Evolutionary conservation across 2,113 vertebrate genomes (phyloP).

Genomic region (Coryphaenoides rupestris): DNA sequence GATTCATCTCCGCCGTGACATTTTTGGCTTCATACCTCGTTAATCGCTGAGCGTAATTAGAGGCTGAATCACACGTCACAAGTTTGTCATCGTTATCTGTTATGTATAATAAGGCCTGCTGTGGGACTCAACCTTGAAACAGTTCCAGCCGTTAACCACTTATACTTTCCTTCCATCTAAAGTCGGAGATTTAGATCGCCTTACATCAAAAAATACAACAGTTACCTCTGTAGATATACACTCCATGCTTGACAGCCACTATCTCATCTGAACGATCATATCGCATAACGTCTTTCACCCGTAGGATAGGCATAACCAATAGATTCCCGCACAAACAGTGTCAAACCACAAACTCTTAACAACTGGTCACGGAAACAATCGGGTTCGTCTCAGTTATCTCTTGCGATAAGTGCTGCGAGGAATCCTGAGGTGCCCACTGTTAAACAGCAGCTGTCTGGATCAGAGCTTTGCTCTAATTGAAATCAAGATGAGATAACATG

Average conservation of each 20-base stretch:
- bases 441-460: constrained; percentile 53
- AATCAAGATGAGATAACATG: constrained; percentile 63
- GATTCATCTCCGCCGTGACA: no score
- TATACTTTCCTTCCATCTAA: no score
- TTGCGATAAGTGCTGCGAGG: constrained; percentile 51
- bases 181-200: no score
- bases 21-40: no score
- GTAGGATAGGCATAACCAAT: constrained; percentile 56
- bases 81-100: no score
- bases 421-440: constrained; percentile 61
- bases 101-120: no score
- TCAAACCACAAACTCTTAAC: constrained; percentile 51
- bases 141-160: no score
- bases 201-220: no score
- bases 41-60: no score
- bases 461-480: constrained; percentile 66
- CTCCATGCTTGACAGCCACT: constrained; percentile 50
- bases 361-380: constrained; percentile 64
- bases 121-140: no score
- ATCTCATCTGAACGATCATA: constrained; percentile 56
- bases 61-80: no score
- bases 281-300: constrained; percentile 33
- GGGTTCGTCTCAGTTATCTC: constrained; percentile 62
- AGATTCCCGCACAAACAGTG: constrained; percentile 43
- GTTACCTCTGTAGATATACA: constrained; percentile 25